Conservation (phyloP, 2,113 vertebrate species). For the Brienomyrus longianalis region DNA sequence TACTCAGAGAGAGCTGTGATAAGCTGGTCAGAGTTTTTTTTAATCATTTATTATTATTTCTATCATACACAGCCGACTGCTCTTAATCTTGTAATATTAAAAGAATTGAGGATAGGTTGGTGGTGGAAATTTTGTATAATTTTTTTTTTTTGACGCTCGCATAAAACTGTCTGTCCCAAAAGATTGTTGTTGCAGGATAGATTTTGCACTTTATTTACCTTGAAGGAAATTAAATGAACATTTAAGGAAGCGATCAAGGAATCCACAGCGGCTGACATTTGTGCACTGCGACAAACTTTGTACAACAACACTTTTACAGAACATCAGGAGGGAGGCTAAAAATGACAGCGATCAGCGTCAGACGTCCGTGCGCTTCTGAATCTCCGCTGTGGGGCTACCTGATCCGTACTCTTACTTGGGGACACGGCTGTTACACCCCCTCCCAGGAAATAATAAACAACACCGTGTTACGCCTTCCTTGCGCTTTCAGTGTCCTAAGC, state of each 20-base stretch:
- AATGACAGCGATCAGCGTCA: neutral
- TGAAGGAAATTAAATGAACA: constrained; percentile 40
- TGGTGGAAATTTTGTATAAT: neutral
- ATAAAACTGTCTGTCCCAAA: neutral
- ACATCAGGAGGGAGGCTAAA: constrained; percentile 27
- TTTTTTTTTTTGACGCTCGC: neutral
- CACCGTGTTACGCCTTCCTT: neutral
- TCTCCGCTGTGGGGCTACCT: constrained; percentile 4
- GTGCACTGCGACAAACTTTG: constrained; percentile 41
- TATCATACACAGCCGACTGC: neutral
- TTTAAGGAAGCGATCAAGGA: constrained; percentile 42
- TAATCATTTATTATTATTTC: too few species aligned
- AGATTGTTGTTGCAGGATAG: neutral
- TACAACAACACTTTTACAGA: constrained; percentile 42
- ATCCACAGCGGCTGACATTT: constrained; percentile 47
- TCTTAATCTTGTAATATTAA: neutral
- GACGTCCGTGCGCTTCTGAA: neutral
- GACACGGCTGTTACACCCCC: neutral
- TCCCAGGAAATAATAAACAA: neutral
- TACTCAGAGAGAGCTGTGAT: neutral
- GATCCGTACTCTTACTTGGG: neutral
- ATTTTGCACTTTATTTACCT: constrained; percentile 17
- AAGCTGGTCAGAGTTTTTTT: neutral
- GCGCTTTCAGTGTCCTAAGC: neutral
- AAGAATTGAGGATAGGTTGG: neutral